Base-by-base conservation (phyloP, 2,888 invertebrate species). In the Clanis bilineata region DNA sequence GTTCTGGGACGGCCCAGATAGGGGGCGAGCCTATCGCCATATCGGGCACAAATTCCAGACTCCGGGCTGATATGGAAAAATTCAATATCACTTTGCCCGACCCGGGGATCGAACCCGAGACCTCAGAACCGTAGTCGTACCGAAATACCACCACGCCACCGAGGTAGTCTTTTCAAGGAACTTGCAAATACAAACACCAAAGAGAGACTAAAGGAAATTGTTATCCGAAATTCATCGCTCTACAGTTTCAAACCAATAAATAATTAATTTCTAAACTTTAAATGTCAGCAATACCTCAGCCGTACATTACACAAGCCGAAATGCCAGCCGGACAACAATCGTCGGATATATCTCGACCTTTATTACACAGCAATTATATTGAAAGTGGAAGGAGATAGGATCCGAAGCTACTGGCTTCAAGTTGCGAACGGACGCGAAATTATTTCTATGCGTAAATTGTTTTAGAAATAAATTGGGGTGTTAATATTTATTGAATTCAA, bases 261-360 rank as follows among this genome's bases (percentile, higher is more conserved):
- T 44, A 43, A 44, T 45, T 59, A 59, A 59, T 59, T 59, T 59
- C 59, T 67, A 68, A 68, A 63, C 57, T 59, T 25, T 61, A 68
- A 71, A 69, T 68, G 69, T 63, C 68, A 65, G 57, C 57, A 59
- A 59, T 57, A 6, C 56, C 59, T 56, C 59, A 64, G 57, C 61
- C 28, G 47, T 47, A 64, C 68, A 69, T 57, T 57, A 54, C 61
- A 57, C 54, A 38, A 57, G 23, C 18, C 54, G 36, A 61, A 61
- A 61, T 61, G 61, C 61, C 61, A 61, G 63, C 55, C 51, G 62
- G 65, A 68, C 66, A 62, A 70, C 68, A 70, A 69, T 71, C 62
- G 63, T 58, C 58, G 56, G 63, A 45, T 60, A 63, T 55, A 59
- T 62, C 63, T 54, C 61, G 60, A 65, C 67, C 69, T 69, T 68